Base-by-base conservation (phyloP, 2,797 vertebrate genomes). In the Alectoris magna region DNA sequence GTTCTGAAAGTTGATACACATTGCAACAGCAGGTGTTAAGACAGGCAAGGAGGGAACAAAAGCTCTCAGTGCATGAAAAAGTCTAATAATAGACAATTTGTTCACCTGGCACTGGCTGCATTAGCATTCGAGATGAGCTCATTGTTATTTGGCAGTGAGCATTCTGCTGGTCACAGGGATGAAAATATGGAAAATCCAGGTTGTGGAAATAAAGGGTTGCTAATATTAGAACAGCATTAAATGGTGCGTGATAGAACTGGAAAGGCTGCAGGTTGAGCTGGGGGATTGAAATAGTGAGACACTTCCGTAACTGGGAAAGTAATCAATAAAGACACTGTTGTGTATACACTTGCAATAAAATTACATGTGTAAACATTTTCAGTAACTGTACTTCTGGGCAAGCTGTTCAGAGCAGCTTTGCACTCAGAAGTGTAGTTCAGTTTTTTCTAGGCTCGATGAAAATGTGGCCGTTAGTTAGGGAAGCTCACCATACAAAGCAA, bases 61-160 rank as follows among this genome's bases (percentile, higher is more conserved):
- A 97, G 92, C 90, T 94, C 83, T 93, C 92, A 84, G 73, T 95
- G 82, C 89, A 91, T 86, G 84, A 91, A 95, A 89, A 95, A 94
- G 93, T 93, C 95, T 97, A 97, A 97, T 94, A 97, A 96, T 95
- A 97, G 95, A 95, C 67, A 92, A 92, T 95, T 94, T 96, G 92
- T 95, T 97, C 93, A 97, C 94, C 95, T 97, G 96, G 86, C 94
- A 94, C 69, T 90, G 73, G 31, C 46, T 95, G 55, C 23, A 66
- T 94, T 93, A 81, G 88, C 93, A 87, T 95, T 97, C 86, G 76
- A 83, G 86, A 96, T 97, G 95, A 97, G 94, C 91, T 97, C 96
- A 95, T 93, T 97, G 84, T 97, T 97, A 93, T 89, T 94, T 95
- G 95, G 95, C 55, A 77, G 83, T 89, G 87, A 95, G 93, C 34